These are phyloP conservation scores for Labroides dimidiatus DNA, from an alignment of 2,797 vertebrate species.

Conservation along the genomic window DNA sequence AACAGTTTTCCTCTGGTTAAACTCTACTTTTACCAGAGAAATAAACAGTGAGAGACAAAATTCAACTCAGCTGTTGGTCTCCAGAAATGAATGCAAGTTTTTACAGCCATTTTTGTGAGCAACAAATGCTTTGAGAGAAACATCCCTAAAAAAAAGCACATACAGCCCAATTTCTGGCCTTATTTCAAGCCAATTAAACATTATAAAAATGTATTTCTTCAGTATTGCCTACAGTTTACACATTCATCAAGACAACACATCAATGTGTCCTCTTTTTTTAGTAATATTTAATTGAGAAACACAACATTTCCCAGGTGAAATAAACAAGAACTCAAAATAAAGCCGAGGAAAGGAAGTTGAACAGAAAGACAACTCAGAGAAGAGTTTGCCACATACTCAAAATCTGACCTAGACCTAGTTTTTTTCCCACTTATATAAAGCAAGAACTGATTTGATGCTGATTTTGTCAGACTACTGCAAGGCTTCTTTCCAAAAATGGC, in stretches of 20 bases:
- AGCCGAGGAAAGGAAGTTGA: constrained; percentile 4
- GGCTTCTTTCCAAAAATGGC: constrained; percentile 43
- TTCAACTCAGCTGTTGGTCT: background rate
- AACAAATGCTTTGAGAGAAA: no score
- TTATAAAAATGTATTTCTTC: background rate
- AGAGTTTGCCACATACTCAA: background rate
- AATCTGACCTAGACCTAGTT: constrained; percentile 9
- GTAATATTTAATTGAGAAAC: background rate
- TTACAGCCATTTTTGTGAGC: background rate
- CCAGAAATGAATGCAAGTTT: background rate
- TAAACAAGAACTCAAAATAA: background rate
- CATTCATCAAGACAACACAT: constrained; percentile 3
- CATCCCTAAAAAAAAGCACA: background rate
- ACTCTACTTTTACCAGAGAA: background rate
- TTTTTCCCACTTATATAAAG: constrained; percentile 20
- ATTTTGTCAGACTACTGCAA: constrained; percentile 27
- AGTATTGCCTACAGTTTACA: background rate
- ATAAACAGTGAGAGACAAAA: background rate
- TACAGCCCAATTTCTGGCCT: background rate
- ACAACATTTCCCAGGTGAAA: background rate
- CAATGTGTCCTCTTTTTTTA: background rate
- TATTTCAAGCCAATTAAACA: constrained; percentile 2
- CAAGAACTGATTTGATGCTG: constrained; percentile 24
- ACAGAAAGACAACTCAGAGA: background rate
- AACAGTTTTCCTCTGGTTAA: background rate